phyloP scores from a whole-genome alignment of 2,888 invertebrate genomes.

The Amblyteles armatorius region DNA sequence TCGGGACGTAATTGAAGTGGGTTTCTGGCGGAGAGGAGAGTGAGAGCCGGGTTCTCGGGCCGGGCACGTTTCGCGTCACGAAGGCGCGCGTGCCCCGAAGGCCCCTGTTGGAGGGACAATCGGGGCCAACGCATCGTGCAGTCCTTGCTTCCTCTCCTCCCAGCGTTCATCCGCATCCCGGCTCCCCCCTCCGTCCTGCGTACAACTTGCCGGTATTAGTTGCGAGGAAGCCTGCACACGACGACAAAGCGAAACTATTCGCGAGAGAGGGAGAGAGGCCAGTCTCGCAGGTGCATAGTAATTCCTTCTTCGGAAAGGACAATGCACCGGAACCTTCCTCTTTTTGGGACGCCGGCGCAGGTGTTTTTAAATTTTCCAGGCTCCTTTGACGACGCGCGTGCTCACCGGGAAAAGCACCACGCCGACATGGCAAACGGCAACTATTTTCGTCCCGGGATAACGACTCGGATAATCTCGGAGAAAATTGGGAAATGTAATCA shows the following conservation, averaged over 20 bases:
- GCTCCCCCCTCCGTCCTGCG: constrained; percentile 12
- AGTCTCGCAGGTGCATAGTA: constrained; percentile 67
- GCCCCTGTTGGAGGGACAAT: constrained; percentile 54
- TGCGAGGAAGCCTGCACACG: constrained; percentile 57
- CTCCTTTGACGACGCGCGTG: constrained; percentile 15
- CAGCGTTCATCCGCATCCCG: constrained; percentile 6
- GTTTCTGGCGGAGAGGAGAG: constrained; percentile 40
- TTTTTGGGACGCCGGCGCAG: constrained; percentile 52
- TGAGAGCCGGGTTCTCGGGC: constrained; percentile 13
- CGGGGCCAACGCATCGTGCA: constrained; percentile 50
- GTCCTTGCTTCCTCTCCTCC: constrained; percentile 51
- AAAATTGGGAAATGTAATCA: constrained; percentile 57
- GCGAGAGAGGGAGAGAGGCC: constrained; percentile 66
- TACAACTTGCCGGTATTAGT: constrained; percentile 41
- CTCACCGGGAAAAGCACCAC: constrained; percentile 36
- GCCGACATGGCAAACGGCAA: constrained; percentile 30
- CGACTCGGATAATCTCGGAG: constrained; percentile 59
- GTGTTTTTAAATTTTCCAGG: constrained; percentile 55
- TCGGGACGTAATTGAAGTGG: constrained; percentile 65
- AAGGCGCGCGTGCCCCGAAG: constrained; percentile 66
- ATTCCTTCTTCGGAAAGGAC: constrained; percentile 46
- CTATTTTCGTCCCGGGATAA: constrained; percentile 56
- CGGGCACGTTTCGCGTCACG: constrained; percentile 54
- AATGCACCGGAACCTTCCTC: constrained; percentile 58
- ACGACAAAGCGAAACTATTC: constrained; percentile 70